A percentile compares a stretch with the other conserved stretches of the same genome.
phyloP scores from a whole-genome alignment of 1,140 invertebrate species.

The Brachionus plicatilis region DNA sequence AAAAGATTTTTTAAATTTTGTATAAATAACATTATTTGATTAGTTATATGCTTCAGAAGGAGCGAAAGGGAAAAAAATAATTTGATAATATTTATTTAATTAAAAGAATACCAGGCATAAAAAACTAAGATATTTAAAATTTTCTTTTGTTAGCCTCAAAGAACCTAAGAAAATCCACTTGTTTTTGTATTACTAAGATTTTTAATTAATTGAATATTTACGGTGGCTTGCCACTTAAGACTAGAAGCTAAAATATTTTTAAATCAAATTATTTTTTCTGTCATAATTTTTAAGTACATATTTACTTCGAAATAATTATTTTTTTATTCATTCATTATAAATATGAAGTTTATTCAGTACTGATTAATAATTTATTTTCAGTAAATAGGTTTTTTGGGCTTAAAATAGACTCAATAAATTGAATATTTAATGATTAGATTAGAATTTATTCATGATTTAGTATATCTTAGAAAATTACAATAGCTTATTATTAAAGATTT shows the following conservation, averaged over 20 bases:
- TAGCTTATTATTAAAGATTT: too few species aligned
- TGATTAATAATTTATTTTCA: background rate
- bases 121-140: too few species aligned
- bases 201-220: too few species aligned
- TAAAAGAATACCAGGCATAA: too few species aligned
- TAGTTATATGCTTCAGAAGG: too few species aligned
- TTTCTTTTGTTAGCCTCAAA: too few species aligned
- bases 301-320: background rate
- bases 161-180: too few species aligned
- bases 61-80: too few species aligned
- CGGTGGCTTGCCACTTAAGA: background rate
- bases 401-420: background rate
- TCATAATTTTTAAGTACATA: background rate
- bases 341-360: background rate
- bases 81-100: too few species aligned
- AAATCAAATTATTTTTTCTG: background rate
- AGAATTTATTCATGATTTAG: background rate
- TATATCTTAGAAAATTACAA: background rate
- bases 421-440: background rate
- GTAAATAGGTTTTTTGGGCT: background rate
- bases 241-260: background rate
- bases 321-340: background rate
- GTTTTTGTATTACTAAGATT: too few species aligned
- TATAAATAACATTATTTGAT: too few species aligned
- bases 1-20: too few species aligned